A percentile compares a stretch with the other conserved stretches of the same genome.
These are phyloP conservation scores for Pogoniulus pusillus DNA, from an alignment of 2,797 vertebrate species.

Conservation along the genomic window DNA sequence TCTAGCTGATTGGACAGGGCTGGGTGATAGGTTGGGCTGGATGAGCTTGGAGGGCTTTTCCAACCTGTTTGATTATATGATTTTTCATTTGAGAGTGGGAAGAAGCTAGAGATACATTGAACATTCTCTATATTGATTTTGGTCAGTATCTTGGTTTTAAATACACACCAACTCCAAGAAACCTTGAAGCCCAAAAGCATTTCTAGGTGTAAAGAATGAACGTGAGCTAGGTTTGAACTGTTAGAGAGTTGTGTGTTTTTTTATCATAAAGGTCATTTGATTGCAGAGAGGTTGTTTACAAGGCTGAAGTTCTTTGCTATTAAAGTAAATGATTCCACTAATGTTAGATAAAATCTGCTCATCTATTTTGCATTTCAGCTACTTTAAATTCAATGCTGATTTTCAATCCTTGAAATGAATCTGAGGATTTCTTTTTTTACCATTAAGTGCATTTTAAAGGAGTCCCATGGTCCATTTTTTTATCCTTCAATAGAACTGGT, in stretches of 20 bases:
- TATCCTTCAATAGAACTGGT: neutral
- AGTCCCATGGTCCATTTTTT: neutral
- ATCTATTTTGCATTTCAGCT: slow-evolving; percentile 50
- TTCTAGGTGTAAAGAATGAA: neutral
- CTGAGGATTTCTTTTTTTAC: neutral
- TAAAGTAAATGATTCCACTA: slow-evolving; percentile 47
- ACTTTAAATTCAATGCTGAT: neutral
- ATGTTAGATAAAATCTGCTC: neutral
- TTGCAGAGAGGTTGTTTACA: slow-evolving; percentile 34
- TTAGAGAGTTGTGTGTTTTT: neutral
- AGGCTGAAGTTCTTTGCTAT: slow-evolving; percentile 19
- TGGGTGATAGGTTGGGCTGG: no score
- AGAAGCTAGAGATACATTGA: neutral
- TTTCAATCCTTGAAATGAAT: slow-evolving; percentile 40
- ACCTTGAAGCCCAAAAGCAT: neutral
- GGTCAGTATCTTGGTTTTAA: neutral
- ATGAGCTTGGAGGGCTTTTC: no score
- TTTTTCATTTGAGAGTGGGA: neutral
- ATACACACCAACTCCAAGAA: neutral
- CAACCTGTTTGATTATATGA: no score
- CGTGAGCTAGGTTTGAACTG: neutral
- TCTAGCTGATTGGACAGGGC: no score
- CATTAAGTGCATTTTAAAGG: neutral
- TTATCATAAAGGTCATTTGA: slow-evolving; percentile 28
- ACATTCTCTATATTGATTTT: neutral